Conservation (phyloP, 2,113 vertebrate species). For the Albula glossodonta region DNA sequence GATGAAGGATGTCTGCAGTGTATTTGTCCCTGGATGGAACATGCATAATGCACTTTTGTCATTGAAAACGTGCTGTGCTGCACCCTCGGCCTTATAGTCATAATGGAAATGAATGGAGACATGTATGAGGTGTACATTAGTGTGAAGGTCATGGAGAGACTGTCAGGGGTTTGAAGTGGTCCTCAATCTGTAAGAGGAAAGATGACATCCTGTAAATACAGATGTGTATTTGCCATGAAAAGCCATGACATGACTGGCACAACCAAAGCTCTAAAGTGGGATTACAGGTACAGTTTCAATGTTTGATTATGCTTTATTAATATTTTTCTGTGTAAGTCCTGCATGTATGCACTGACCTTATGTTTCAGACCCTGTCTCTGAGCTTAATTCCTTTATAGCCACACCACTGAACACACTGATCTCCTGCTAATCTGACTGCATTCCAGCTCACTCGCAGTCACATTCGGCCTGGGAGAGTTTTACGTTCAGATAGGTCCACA, state of each 20-base stretch:
- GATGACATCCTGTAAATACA: not conserved
- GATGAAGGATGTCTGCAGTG: not conserved
- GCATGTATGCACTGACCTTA: not conserved
- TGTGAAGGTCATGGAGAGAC: no score
- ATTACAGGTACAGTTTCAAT: not conserved
- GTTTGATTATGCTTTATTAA: not conserved
- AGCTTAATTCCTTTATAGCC: not conserved
- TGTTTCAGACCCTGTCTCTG: not conserved
- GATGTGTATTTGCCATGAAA: not conserved
- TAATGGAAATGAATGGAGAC: no score
- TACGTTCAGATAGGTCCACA: not conserved
- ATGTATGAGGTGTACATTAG: no score
- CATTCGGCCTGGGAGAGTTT: not conserved
- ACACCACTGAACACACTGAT: not conserved
- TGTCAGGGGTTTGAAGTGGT: not conserved
- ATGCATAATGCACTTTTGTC: no score
- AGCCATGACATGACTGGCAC: not conserved
- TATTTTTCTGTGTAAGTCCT: not conserved
- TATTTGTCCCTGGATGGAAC: no score
- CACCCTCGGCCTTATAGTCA: no score
- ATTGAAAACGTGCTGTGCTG: no score
- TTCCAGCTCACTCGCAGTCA: not conserved
- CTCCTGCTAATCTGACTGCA: not conserved
- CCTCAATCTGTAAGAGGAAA: not conserved
- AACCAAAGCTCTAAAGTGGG: not conserved